Conservation (phyloP, 1,140 invertebrate species). For the Parasteatoda tepidariorum region DNA sequence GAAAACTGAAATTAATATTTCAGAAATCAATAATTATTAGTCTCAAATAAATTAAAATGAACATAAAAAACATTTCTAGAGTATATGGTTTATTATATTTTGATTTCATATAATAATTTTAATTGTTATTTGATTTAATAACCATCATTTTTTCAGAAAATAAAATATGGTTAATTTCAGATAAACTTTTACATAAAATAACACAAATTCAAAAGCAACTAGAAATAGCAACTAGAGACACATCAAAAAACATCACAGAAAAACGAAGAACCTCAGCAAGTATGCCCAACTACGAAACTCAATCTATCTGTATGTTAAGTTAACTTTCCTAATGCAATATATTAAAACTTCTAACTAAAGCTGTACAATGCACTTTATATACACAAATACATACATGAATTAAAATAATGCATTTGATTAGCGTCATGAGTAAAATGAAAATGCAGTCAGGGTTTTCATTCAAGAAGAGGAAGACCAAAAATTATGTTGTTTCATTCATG, state of each 20-base stretch:
- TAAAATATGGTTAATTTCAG: too few relatives aligned
- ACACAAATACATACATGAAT: slow-evolving; percentile 60
- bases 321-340: slow-evolving; percentile 59
- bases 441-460: neutral
- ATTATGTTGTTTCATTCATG: neutral
- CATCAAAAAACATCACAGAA: slow-evolving; percentile 52
- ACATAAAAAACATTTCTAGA: too few relatives aligned
- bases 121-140: too few relatives aligned
- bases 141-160: too few relatives aligned
- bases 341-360: slow-evolving; percentile 61
- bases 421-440: slow-evolving; percentile 32
- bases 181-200: neutral
- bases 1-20: too few relatives aligned
- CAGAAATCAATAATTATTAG: too few relatives aligned
- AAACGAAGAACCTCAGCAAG: slow-evolving; percentile 54
- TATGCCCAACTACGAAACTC: slow-evolving; percentile 50
- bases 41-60: too few relatives aligned
- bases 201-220: neutral
- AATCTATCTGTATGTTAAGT: slow-evolving; percentile 51
- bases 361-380: slow-evolving; percentile 60
- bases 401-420: slow-evolving; percentile 51
- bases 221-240: neutral
- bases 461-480: slow-evolving; percentile 31
- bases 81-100: too few relatives aligned
- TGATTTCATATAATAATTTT: too few relatives aligned